Conservation (phyloP, 2,113 vertebrate species). For the Bujurquina vittata region DNA sequence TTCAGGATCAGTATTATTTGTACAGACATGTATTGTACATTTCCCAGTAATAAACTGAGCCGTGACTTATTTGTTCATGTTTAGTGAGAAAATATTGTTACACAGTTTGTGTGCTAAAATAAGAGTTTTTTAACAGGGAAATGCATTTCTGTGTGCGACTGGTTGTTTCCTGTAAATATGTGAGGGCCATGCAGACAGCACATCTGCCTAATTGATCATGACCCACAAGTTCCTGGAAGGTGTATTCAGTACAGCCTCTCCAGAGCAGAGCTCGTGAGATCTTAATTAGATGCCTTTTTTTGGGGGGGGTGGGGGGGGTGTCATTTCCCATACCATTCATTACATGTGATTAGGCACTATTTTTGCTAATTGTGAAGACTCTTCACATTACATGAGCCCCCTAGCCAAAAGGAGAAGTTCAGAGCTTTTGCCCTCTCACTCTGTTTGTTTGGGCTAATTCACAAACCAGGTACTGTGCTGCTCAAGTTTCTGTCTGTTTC, state of each 20-base stretch:
- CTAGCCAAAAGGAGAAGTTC: constrained; percentile 33
- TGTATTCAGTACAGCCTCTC: neutral
- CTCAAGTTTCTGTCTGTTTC: constrained; percentile 55
- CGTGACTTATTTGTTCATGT: too few relatives aligned
- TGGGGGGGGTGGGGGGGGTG: too few relatives aligned
- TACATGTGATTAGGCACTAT: neutral
- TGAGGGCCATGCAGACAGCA: neutral
- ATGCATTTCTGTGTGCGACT: neutral
- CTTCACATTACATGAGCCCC: constrained; percentile 5
- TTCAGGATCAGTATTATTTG: neutral
- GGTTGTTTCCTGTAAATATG: neutral
- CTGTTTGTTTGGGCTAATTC: constrained; percentile 68
- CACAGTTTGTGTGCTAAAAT: too few relatives aligned
- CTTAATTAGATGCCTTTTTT: neutral
- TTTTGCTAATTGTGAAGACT: neutral
- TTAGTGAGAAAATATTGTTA: too few relatives aligned
- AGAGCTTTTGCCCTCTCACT: constrained; percentile 38
- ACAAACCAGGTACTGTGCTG: constrained; percentile 65
- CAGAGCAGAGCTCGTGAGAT: neutral
- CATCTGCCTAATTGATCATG: neutral
- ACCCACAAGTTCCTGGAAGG: neutral
- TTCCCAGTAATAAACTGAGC: neutral
- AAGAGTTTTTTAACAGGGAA: too few relatives aligned
- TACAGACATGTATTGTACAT: neutral
- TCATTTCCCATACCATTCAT: neutral